phyloP scores from a whole-genome alignment of 2,113 vertebrate genomes.

The Clarias gariepinus region DNA sequence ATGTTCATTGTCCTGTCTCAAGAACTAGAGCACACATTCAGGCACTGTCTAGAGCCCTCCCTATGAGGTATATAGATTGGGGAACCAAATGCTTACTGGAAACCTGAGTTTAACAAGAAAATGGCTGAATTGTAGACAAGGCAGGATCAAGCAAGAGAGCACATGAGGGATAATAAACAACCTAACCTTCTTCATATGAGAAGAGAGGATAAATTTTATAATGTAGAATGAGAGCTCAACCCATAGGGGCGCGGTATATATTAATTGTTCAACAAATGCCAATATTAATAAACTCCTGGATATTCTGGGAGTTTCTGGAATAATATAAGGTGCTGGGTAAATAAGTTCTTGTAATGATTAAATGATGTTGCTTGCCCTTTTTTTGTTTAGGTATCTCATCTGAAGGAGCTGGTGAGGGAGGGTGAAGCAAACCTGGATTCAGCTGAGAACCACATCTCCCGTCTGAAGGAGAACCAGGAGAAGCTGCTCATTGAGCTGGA shows the following conservation, averaged over 20 bases:
- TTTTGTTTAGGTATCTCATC: slow-evolving; percentile 78
- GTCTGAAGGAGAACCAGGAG: slow-evolving; percentile 87
- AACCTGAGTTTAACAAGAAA: not conserved
- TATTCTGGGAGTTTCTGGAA: not conserved
- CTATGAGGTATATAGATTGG: not conserved
- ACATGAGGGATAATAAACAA: not conserved
- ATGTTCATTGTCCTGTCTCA: not conserved
- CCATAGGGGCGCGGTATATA: not conserved
- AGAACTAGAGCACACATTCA: too few species aligned
- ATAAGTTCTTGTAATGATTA: not conserved
- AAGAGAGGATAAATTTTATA: not conserved
- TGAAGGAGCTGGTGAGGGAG: slow-evolving; percentile 88
- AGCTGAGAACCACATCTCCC: slow-evolving; percentile 86
- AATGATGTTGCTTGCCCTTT: not conserved
- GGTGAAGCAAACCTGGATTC: slow-evolving; percentile 85
- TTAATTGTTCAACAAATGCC: not conserved
- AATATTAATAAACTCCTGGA: not conserved
- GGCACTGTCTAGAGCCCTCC: not conserved
- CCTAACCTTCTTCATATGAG: not conserved
- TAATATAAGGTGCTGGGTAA: not conserved
- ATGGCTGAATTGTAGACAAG: not conserved
- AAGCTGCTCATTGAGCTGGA: slow-evolving; percentile 89
- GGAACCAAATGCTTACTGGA: not conserved
- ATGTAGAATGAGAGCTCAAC: not conserved
- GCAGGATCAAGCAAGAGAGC: not conserved